A percentile compares a stretch with the other conserved stretches of the same genome.
Evolutionary conservation across 2,113 vertebrate species (phyloP).

Genomic region (Apodemus sylvaticus): DNA sequence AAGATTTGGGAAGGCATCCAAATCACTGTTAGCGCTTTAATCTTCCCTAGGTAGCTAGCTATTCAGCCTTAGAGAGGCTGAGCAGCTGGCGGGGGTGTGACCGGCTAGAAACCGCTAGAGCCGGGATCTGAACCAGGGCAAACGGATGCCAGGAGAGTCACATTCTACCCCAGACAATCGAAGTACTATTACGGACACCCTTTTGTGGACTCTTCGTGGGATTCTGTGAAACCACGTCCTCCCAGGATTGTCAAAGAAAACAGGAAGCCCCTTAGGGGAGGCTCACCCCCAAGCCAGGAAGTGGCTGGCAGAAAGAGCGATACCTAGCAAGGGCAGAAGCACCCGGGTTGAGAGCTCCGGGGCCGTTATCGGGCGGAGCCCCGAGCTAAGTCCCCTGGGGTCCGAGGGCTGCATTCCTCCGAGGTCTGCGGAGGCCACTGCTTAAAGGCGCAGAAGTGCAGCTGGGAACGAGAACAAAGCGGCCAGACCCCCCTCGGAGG

Average conservation of each 20-base stretch:
- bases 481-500: slow-evolving; percentile 88
- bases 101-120: neutral
- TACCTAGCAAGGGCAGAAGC: slow-evolving; percentile 46
- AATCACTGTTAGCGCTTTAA: neutral
- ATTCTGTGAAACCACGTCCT: neutral
- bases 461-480: slow-evolving; percentile 89
- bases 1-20: neutral
- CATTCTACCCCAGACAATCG: neutral
- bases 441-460: slow-evolving; percentile 84
- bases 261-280: neutral
- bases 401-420: slow-evolving; percentile 81
- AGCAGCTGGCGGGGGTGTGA: neutral
- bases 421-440: slow-evolving; percentile 86
- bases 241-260: neutral
- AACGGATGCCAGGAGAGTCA: neutral
- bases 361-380: slow-evolving; percentile 38
- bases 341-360: neutral
- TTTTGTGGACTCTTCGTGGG: neutral
- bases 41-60: neutral
- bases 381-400: slow-evolving; percentile 71
- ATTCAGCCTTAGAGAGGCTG: neutral
- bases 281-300: neutral
- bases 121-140: neutral
- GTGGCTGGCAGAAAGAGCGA: neutral
- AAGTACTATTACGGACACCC: neutral